Conservation (phyloP, 2,113 vertebrate genomes). For the Rattus rattus region DNA sequence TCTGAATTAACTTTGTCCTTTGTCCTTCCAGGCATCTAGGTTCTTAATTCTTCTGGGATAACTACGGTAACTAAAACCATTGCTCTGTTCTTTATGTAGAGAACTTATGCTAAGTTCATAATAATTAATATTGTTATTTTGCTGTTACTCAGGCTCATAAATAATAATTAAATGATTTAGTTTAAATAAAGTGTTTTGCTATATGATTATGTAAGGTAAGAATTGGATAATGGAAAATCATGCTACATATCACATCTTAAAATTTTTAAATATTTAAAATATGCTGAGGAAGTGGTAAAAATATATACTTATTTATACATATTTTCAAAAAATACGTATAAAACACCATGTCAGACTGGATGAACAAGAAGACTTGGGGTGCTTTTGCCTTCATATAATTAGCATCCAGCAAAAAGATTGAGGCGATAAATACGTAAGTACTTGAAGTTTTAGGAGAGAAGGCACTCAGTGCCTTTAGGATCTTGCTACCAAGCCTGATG, state of each 20-base stretch:
- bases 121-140: constrained; percentile 10
- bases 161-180: constrained; percentile 1
- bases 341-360: background rate
- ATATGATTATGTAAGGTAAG: background rate
- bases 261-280: constrained; percentile 39
- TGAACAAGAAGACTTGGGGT: background rate
- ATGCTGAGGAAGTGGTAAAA: background rate
- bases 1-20: background rate
- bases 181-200: constrained; percentile 10
- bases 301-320: background rate
- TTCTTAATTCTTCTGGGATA: background rate
- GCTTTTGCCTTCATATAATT: background rate
- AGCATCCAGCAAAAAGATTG: background rate
- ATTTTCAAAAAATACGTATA: background rate
- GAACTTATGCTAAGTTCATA: background rate
- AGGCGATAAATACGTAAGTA: background rate
- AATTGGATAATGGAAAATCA: background rate
- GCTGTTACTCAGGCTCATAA: background rate
- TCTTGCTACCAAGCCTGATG: background rate
- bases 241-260: background rate
- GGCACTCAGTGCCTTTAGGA: background rate
- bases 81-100: background rate
- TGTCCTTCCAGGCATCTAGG: background rate
- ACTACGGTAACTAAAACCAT: constrained; percentile 21
- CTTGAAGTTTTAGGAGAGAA: background rate